A percentile compares a stretch with the other conserved stretches of the same genome.
These are phyloP conservation scores for Leptinotarsa defecta DNA, from an alignment of 1,140 invertebrate species.

Conservation along the genomic window DNA sequence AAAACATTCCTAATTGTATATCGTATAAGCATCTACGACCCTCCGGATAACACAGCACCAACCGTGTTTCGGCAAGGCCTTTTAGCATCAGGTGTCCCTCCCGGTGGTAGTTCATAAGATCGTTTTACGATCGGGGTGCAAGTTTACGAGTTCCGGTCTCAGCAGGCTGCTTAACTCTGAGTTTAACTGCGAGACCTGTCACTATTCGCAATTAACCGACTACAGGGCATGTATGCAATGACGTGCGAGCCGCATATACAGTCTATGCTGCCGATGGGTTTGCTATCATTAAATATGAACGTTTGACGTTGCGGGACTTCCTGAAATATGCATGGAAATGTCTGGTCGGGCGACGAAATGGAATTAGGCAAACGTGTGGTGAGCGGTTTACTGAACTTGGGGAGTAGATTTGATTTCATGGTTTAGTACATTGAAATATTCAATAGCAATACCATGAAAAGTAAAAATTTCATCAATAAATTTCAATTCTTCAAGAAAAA, in stretches of 20 bases:
- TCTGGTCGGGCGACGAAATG: neutral
- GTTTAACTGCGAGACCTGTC: neutral
- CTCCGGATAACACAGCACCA: neutral
- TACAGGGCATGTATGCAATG: neutral
- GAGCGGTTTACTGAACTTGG: too few relatives aligned
- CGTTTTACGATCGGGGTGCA: neutral
- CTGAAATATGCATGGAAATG: neutral
- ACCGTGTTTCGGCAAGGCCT: neutral
- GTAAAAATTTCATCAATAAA: too few relatives aligned
- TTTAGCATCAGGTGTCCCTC: neutral
- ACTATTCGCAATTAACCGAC: conserved; percentile 1
- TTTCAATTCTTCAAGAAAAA: too few relatives aligned
- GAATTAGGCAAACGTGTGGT: neutral
- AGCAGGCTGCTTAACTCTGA: neutral
- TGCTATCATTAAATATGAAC: neutral
- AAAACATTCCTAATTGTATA: too few relatives aligned
- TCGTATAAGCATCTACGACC: too few relatives aligned
- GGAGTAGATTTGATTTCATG: too few relatives aligned
- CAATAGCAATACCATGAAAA: too few relatives aligned
- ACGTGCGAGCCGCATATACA: neutral
- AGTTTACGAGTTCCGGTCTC: neutral
- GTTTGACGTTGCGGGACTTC: neutral
- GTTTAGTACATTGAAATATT: too few relatives aligned
- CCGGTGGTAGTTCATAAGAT: conserved; percentile 5
- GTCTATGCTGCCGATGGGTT: neutral